phyloP scores from a whole-genome alignment of 2,113 vertebrate genomes.

The Cheirogaleus medius region DNA sequence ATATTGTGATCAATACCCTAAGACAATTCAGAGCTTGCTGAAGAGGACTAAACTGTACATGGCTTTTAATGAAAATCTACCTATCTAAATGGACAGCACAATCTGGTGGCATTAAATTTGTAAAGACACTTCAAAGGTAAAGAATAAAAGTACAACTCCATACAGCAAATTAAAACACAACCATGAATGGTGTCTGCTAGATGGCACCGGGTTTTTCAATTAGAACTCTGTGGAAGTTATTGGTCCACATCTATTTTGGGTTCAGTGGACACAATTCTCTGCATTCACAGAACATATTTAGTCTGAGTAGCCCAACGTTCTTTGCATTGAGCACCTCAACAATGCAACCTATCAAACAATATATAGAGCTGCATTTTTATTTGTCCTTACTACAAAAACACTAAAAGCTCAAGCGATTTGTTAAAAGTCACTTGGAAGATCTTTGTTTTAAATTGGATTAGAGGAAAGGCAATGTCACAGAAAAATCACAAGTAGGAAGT shows the following conservation, averaged over 20 bases:
- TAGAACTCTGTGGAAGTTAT: conserved; percentile 72
- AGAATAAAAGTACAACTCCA: conserved; percentile 78
- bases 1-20: background rate
- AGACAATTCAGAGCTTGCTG: conserved; percentile 68
- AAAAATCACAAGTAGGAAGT: background rate
- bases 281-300: background rate
- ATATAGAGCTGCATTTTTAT: background rate
- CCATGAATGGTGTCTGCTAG: conserved; percentile 71
- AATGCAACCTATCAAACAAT: background rate
- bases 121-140: conserved; percentile 63
- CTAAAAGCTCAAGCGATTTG: background rate
- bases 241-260: conserved; percentile 77
- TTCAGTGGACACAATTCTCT: conserved; percentile 65
- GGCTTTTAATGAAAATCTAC: conserved; percentile 66
- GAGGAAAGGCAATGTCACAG: background rate
- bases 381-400: background rate
- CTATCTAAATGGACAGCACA: conserved; percentile 60
- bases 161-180: conserved; percentile 80
- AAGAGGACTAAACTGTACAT: conserved; percentile 55
- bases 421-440: background rate
- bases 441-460: conserved; percentile 15
- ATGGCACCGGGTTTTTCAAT: conserved; percentile 73
- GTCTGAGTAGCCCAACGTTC: background rate
- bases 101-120: conserved; percentile 60
- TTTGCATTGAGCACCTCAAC: background rate